Percentiles rank a stretch among this genome's conserved stretches.
phyloP scores from a whole-genome alignment of 2,113 vertebrate species.

The Rostratula benghalensis region DNA sequence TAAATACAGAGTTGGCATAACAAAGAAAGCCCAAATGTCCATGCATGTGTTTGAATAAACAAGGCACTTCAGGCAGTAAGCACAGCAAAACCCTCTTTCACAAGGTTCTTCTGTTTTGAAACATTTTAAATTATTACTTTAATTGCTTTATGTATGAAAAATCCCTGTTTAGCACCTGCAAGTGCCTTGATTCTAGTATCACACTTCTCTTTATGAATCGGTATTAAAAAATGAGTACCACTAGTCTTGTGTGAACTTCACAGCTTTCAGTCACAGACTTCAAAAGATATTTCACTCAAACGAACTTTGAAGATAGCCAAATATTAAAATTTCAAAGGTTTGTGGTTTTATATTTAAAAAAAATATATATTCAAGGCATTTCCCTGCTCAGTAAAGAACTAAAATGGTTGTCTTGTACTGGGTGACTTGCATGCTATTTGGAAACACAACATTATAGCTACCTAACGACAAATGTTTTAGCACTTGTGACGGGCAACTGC shows the following conservation, averaged over 20 bases:
- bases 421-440: background rate
- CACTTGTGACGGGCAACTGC: background rate
- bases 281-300: background rate
- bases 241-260: background rate
- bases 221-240: background rate
- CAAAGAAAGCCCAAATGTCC: background rate
- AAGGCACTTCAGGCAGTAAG: conserved; percentile 25
- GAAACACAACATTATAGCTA: background rate
- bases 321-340: background rate
- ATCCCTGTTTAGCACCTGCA: conserved; percentile 7
- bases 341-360: no score
- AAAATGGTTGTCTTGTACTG: background rate
- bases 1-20: background rate
- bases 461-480: background rate
- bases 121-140: background rate
- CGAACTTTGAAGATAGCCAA: background rate
- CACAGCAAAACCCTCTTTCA: conserved; percentile 23
- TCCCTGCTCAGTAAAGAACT: background rate
- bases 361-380: no score
- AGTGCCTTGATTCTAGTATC: background rate
- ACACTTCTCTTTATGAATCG: background rate
- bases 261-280: background rate
- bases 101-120: background rate
- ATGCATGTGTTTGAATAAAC: conserved; percentile 7
- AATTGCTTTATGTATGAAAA: background rate